A percentile compares a stretch with the other conserved stretches of the same genome.
Conservation (phyloP, 2,888 invertebrate species). For the Dastarcus helophoroides region DNA sequence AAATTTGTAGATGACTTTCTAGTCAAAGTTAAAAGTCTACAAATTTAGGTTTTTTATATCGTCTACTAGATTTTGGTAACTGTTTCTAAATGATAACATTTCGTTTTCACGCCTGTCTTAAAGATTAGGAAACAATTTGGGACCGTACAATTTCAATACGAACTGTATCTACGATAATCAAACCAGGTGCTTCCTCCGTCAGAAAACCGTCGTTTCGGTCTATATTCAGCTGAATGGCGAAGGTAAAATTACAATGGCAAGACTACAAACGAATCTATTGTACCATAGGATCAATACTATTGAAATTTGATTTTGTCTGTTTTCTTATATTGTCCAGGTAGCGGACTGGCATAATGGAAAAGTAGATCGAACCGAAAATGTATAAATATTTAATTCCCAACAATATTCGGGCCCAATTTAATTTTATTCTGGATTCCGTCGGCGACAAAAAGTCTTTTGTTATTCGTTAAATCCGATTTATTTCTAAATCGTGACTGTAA, state of each 20-base stretch:
- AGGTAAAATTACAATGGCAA: too few relatives aligned
- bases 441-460: slow-evolving; percentile 9
- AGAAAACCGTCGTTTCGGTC: slow-evolving; percentile 7
- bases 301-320: slow-evolving; percentile 32
- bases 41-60: too few relatives aligned
- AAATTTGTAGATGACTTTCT: too few relatives aligned
- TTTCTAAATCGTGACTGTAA: slow-evolving; percentile 13
- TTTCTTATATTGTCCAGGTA: slow-evolving; percentile 31
- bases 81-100: too few relatives aligned
- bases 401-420: slow-evolving; percentile 9
- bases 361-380: slow-evolving; percentile 17
- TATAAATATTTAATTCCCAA: slow-evolving; percentile 18
- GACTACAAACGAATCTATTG: too few relatives aligned
- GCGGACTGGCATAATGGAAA: slow-evolving; percentile 21
- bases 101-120: too few relatives aligned
- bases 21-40: too few relatives aligned
- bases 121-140: too few relatives aligned
- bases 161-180: too few relatives aligned
- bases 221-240: slow-evolving; percentile 7
- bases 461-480: slow-evolving; percentile 10
- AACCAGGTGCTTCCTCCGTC: slow-evolving; percentile 8
- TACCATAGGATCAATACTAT: too few relatives aligned
- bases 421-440: slow-evolving; percentile 14
- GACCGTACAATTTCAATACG: too few relatives aligned
- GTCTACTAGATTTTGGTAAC: too few relatives aligned